Percentiles rank a stretch among this genome's conserved stretches.
These are phyloP conservation scores for Hapalemur alaotrensis DNA, from an alignment of 2,797 vertebrate species.

Conservation along the genomic window DNA sequence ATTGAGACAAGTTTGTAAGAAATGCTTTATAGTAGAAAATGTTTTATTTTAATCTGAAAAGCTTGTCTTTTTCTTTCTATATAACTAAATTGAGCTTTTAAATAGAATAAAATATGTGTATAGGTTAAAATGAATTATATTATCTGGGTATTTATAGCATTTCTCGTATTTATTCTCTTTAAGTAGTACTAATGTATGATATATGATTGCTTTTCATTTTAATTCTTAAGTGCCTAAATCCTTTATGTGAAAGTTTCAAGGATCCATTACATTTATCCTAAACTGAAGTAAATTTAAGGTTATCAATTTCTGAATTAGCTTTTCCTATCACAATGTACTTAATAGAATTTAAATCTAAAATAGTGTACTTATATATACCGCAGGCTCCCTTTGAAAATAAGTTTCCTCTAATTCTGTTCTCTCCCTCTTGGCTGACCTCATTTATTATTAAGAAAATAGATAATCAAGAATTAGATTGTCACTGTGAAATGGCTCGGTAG, in stretches of 20 bases:
- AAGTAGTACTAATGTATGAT: background rate
- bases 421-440: background rate
- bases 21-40: background rate
- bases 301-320: constrained; percentile 26
- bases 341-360: constrained; percentile 22
- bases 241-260: constrained; percentile 25
- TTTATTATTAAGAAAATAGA: constrained; percentile 44
- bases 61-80: background rate
- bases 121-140: background rate
- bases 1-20: constrained; percentile 13
- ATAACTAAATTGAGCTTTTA: constrained; percentile 8
- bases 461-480: constrained; percentile 69
- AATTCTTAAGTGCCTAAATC: background rate
- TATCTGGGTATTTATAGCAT: background rate
- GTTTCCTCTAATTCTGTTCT: background rate
- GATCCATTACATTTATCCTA: background rate
- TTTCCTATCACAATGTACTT: background rate
- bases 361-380: background rate
- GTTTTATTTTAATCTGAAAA: constrained; percentile 45
- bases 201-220: constrained; percentile 37
- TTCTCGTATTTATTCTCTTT: background rate
- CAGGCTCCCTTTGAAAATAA: background rate
- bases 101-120: background rate
- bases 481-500: constrained; percentile 76
- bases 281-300: constrained; percentile 17